Percentiles rank a stretch among this genome's conserved stretches.
Evolutionary conservation across 2,888 invertebrate species (phyloP).

Genomic region (Lymantria monacha): DNA sequence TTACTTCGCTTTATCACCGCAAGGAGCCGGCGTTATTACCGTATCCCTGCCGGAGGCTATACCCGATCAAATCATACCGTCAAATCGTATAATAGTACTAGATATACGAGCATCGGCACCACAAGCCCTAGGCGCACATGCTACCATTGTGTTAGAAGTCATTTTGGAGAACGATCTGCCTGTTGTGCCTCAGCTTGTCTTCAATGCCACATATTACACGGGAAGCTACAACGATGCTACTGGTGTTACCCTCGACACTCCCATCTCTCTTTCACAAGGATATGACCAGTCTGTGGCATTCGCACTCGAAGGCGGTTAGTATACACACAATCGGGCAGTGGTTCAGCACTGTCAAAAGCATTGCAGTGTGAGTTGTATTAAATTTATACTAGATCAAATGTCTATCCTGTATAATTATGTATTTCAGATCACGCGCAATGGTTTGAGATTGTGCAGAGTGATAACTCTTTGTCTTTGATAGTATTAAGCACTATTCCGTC

Average conservation of each 20-base stretch:
- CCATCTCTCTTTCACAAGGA: conserved; percentile 34
- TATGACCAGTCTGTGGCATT: conserved; percentile 34
- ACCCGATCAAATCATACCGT: conserved; percentile 24
- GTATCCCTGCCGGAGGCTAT: conserved; percentile 18
- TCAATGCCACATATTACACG: conserved; percentile 34
- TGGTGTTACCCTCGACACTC: conserved; percentile 27
- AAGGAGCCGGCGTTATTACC: conserved; percentile 13
- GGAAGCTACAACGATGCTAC: conserved; percentile 30
- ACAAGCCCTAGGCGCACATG: conserved; percentile 17
- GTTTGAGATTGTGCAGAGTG: neutral
- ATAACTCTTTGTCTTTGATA: neutral
- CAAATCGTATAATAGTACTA: conserved; percentile 23
- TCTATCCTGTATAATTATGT: neutral
- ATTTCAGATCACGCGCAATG: neutral
- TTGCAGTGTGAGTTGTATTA: neutral
- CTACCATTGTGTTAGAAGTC: conserved; percentile 28
- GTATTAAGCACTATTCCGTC: conserved; percentile 11
- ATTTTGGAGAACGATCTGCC: conserved; percentile 4
- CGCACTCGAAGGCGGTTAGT: conserved; percentile 38
- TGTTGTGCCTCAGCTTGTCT: conserved; percentile 5
- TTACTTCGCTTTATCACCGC: conserved; percentile 16
- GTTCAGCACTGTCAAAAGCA: no score
- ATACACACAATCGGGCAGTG: neutral
- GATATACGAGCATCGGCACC: conserved; percentile 28
- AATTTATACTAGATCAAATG: neutral